These are phyloP conservation scores for Clivina fossor DNA, from an alignment of 2,888 invertebrate genomes.

Conservation along the genomic window DNA sequence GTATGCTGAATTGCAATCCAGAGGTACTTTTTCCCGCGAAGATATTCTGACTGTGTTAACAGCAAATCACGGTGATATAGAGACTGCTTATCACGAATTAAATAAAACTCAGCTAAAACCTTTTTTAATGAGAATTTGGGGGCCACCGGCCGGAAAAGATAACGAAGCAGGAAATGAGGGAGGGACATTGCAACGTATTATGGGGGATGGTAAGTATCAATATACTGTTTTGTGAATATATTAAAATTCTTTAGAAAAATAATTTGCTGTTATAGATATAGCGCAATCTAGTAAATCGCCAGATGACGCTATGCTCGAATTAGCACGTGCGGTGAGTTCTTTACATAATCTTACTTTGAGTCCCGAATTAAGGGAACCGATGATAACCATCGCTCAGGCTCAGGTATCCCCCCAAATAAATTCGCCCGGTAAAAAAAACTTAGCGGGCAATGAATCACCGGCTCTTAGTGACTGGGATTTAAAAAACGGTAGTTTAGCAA, in stretches of 20 bases:
- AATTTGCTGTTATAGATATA: conserved; percentile 10
- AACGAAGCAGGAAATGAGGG: conserved; percentile 62
- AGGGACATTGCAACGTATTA: conserved; percentile 44
- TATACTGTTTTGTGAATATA: not conserved
- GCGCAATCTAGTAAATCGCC: conserved; percentile 28
- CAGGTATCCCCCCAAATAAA: conserved; percentile 23
- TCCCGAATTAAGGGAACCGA: conserved; percentile 21
- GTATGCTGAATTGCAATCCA: conserved; percentile 63
- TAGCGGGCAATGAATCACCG: conserved; percentile 3
- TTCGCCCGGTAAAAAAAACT: conserved; percentile 21
- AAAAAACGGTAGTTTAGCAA: conserved; percentile 19
- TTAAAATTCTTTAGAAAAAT: conserved; percentile 3
- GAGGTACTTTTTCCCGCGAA: conserved; percentile 70
- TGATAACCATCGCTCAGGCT: conserved; percentile 9
- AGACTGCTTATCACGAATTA: conserved; percentile 69
- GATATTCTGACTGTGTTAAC: conserved; percentile 73
- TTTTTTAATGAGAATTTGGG: conserved; percentile 79
- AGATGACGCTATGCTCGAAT: conserved; percentile 30
- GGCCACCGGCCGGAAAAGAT: conserved; percentile 70
- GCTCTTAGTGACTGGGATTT: conserved; percentile 9
- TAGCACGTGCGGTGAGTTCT: conserved; percentile 33
- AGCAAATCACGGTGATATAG: conserved; percentile 70
- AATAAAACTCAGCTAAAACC: conserved; percentile 76
- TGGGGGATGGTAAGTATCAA: conserved; percentile 50
- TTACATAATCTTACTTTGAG: conserved; percentile 27